Conservation (phyloP, 2,888 invertebrate species). For the Napeogenes inachia region DNA sequence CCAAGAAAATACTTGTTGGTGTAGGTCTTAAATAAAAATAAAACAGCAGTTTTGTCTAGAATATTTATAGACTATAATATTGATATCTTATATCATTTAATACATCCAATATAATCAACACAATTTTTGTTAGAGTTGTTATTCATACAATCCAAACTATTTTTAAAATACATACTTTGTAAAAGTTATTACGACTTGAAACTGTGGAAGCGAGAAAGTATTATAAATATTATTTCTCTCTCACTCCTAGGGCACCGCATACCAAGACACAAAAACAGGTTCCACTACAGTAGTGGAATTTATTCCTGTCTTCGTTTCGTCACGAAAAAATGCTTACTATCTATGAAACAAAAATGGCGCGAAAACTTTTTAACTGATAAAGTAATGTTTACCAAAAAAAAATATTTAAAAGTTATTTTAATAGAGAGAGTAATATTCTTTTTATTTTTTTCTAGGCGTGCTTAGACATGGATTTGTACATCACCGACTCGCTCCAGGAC, state of each 20-base stretch:
- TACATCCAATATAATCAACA: background rate
- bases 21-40: conserved; percentile 51
- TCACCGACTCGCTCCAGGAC: conserved; percentile 88
- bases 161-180: background rate
- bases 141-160: background rate
- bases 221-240: conserved; percentile 38
- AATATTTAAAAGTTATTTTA: conserved; percentile 6
- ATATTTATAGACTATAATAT: background rate
- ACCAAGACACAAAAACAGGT: conserved; percentile 69
- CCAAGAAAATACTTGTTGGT: conserved; percentile 51
- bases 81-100: background rate
- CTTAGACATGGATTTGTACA: conserved; percentile 79
- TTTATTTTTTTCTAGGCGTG: conserved; percentile 64
- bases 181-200: conserved; percentile 24
- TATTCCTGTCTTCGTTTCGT: conserved; percentile 36
- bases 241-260: conserved; percentile 49
- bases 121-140: background rate
- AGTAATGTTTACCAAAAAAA: background rate
- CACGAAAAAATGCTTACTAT: conserved; percentile 33
- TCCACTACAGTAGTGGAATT: conserved; percentile 67
- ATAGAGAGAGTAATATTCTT: conserved; percentile 1
- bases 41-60: background rate
- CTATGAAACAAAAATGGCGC: conserved; percentile 48
- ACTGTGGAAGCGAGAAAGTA: conserved; percentile 39
- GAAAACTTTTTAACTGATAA: conserved; percentile 37